phyloP scores from a whole-genome alignment of 2,888 invertebrate species.

The Drosophila engyochracea region DNA sequence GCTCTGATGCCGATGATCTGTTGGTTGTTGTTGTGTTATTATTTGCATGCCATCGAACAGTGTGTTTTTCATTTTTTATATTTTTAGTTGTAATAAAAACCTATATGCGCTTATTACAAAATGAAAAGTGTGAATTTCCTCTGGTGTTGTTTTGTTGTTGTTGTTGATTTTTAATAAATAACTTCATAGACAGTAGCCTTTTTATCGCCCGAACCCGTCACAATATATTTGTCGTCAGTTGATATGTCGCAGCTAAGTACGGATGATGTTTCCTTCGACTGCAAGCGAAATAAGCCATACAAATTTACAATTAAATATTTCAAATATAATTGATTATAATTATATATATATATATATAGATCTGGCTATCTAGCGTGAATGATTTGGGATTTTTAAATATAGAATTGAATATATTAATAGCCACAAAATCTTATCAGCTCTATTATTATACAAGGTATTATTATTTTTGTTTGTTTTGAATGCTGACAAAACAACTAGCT shows the following conservation, averaged over 20 bases:
- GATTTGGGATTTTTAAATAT: neutral
- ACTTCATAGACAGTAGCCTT: conserved; percentile 99
- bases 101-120: conserved; percentile 80
- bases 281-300: conserved; percentile 59
- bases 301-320: conserved; percentile 15
- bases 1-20: conserved; percentile 51
- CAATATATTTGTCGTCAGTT: conserved; percentile 98
- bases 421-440: neutral
- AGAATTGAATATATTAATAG: neutral
- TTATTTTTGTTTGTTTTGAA: neutral
- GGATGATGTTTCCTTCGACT: conserved; percentile 98
- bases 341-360: conserved; percentile 8
- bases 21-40: conserved; percentile 34
- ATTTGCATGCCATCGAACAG: conserved; percentile 56
- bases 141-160: conserved; percentile 38
- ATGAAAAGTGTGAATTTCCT: conserved; percentile 70
- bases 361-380: neutral
- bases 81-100: conserved; percentile 72
- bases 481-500: neutral
- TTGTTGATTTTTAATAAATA: conserved; percentile 88
- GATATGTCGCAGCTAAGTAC: conserved; percentile 99
- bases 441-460: neutral
- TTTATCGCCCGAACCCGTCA: conserved; percentile 99
- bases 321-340: conserved; percentile 4
- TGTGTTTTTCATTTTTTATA: conserved; percentile 40